Evolutionary conservation across 2,797 vertebrate genomes (phyloP).

Genomic region (Melanotaenia parkinsoni): DNA sequence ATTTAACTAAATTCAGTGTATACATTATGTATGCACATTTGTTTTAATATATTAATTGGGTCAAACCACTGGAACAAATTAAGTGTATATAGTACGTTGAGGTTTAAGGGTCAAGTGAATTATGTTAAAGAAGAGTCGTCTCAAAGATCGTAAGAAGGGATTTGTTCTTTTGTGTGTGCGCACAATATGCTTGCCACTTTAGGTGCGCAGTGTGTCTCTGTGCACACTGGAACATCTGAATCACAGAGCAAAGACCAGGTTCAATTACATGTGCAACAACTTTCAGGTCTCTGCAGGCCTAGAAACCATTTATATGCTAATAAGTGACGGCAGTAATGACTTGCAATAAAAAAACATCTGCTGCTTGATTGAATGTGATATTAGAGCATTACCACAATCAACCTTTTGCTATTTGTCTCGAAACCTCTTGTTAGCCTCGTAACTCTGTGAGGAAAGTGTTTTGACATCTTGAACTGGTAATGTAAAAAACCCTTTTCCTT

Average conservation of each 20-base stretch:
- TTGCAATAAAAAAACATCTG: constrained; percentile 82
- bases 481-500: constrained; percentile 42
- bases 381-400: constrained; percentile 71
- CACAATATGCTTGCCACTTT: constrained; percentile 9
- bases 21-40: background rate
- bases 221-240: constrained; percentile 63
- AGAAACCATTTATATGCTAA: constrained; percentile 85
- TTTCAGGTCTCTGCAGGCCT: constrained; percentile 70
- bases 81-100: background rate
- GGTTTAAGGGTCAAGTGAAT: background rate
- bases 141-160: background rate
- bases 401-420: constrained; percentile 63
- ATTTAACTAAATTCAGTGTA: background rate
- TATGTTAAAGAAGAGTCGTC: background rate
- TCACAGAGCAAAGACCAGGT: constrained; percentile 74
- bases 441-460: constrained; percentile 61
- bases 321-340: constrained; percentile 79
- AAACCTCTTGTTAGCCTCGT: constrained; percentile 66
- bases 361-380: constrained; percentile 80
- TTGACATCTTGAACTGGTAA: constrained; percentile 43
- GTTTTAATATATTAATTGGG: background rate
- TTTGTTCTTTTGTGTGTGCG: background rate
- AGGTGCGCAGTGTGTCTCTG: constrained; percentile 11
- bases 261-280: constrained; percentile 77
- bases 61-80: background rate